Evolutionary conservation across 2,113 vertebrate genomes (phyloP).

Genomic region (Pygathrix nemaeus): DNA sequence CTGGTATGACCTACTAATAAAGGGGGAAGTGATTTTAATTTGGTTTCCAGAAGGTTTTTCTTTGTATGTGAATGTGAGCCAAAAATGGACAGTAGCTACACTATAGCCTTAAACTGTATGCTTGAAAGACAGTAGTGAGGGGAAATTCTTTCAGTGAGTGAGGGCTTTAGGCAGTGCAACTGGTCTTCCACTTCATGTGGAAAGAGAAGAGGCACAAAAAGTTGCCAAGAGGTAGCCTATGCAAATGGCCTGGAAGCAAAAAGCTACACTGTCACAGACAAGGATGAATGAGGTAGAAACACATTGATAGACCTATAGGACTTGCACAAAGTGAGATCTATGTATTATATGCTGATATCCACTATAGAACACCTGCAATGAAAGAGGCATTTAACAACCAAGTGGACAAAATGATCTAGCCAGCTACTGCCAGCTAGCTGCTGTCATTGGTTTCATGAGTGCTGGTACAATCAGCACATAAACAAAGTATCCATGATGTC

Average conservation of each 20-base stretch:
- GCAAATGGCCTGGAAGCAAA: background rate
- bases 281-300: background rate
- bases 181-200: background rate
- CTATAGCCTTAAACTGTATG: rapidly evolving
- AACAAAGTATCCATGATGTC: background rate
- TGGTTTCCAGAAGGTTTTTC: background rate
- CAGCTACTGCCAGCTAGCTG: background rate
- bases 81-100: background rate
- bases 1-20: background rate
- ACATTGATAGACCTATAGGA: background rate
- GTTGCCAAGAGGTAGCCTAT: background rate
- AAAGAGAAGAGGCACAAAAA: background rate
- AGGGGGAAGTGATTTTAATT: background rate
- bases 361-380: background rate
- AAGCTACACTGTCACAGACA: background rate
- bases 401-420: background rate
- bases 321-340: background rate
- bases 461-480: background rate
- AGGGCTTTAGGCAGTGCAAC: rapidly evolving
- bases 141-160: background rate
- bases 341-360: background rate
- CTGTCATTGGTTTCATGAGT: background rate
- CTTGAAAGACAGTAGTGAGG: background rate
- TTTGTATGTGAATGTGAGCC: background rate
- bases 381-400: background rate